Evolutionary conservation across 2,113 vertebrate species (phyloP), one percentile per base, ranked within the genome.

Genomic region (Ifrita kowaldi): DNA sequence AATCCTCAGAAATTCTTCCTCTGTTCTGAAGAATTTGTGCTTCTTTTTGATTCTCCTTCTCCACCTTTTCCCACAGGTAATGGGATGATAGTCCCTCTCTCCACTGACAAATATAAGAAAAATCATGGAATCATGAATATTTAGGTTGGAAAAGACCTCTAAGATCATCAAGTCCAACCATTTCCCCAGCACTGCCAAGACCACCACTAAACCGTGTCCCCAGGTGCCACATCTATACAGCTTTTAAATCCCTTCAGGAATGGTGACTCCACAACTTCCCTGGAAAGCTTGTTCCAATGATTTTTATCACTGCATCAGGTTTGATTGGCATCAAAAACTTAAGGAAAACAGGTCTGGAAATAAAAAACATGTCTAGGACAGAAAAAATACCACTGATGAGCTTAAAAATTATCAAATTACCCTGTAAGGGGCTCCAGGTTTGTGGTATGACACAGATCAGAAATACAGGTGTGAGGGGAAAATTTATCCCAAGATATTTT

Each of bases 181-280:
- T 28, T 67, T 6, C 32, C 15, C 18, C 60, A 74, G 7, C 22
- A 53, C 24, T 41, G 13, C 24, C 62, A 60, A 68, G 24, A 7
- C n/a, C 53, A 35, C 11, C 24, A 23, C 15, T 47, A 23, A 80
- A 47, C 15, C 1, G 0, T 4, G 10, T 37, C 7, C 18, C 19
- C 35, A 17, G 0, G 8, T 35, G n/a, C 26, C 26, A 59, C 8
- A 41, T 21, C 22, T 5, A 14, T 7, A 32, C 0, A 2, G 19
- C 4, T 63, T 42, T 65, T 52, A 57, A 46, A 27, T 35, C n/a
- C 18, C 18, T 85, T 26, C 52, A 41, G n/a, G n/a, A 39, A 4
- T 12, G 11, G 19, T 30, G 44, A 57, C 20, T n/a, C 11, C 42
- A 57, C 19, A 27, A 1, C 21, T 70, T 24, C 73, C 57, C 11